phyloP scores from a whole-genome alignment of 1,140 invertebrate species.

The Microvelia longipes region DNA sequence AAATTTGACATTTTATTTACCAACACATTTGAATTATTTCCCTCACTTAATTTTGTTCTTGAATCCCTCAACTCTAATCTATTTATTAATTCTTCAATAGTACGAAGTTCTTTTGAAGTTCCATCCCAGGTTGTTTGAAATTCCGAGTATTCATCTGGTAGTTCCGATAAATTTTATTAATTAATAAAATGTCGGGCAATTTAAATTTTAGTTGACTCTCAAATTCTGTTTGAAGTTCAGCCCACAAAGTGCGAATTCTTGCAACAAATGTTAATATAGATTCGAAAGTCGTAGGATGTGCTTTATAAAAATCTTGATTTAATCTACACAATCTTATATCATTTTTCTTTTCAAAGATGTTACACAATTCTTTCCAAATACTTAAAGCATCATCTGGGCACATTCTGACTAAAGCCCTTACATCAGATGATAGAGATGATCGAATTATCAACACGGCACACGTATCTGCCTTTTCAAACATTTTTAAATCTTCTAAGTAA shows the following conservation, averaged over 20 bases:
- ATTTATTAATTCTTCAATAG: not conserved
- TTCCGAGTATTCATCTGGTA: not conserved
- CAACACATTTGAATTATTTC: not conserved
- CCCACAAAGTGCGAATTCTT: not conserved
- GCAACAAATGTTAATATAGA: not conserved
- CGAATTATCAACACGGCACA: not conserved
- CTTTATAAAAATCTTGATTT: not conserved
- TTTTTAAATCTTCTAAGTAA: not conserved
- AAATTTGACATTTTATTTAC: not conserved
- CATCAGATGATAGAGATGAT: not conserved
- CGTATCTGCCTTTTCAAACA: not conserved
- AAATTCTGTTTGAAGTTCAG: not conserved
- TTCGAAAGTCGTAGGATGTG: not conserved
- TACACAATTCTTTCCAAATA: not conserved
- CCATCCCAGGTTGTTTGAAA: not conserved
- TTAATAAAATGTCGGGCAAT: not conserved
- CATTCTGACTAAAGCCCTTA: not conserved
- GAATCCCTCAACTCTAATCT: not conserved
- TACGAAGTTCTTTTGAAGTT: not conserved
- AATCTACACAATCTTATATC: not conserved
- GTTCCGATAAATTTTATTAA: not conserved
- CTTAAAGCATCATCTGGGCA: not conserved
- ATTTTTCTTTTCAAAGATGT: not conserved
- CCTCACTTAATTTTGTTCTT: not conserved
- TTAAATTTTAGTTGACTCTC: not conserved